A percentile compares a stretch with the other conserved stretches of the same genome.
Evolutionary conservation across 2,113 vertebrate genomes (phyloP).

Genomic region (Todiramphus saurophagus): DNA sequence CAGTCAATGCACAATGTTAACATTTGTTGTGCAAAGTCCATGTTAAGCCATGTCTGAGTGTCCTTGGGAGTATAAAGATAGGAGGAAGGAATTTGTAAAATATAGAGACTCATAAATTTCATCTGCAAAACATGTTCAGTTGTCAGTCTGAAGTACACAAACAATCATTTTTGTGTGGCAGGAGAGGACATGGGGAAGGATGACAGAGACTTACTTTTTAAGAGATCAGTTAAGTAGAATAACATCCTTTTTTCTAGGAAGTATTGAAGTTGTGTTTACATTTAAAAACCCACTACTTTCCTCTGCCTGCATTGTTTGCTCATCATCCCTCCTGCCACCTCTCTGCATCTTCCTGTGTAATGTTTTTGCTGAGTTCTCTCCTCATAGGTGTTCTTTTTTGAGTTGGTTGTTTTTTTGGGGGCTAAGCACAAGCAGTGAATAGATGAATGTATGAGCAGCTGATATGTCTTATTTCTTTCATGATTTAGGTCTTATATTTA

Average conservation of each 20-base stretch:
- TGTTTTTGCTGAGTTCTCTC: neutral
- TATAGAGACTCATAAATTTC: neutral
- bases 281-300: neutral
- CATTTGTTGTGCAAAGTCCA: neutral
- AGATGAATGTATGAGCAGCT: neutral
- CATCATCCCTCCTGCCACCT: neutral
- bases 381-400: neutral
- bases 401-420: neutral
- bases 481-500: neutral
- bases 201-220: neutral
- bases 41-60: neutral
- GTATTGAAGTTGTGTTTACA: neutral
- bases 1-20: neutral
- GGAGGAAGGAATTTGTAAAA: neutral
- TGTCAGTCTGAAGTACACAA: neutral
- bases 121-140: neutral
- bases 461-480: neutral
- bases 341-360: neutral
- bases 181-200: neutral
- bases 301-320: too few species aligned
- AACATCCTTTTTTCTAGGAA: slow-evolving; percentile 52
- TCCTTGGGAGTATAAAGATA: neutral
- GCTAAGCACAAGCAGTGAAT: neutral
- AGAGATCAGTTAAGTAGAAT: neutral
- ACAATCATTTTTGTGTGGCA: neutral